These are phyloP conservation scores for Apteryx owenii DNA, from an alignment of 2,113 vertebrate species.

Conservation along the genomic window DNA sequence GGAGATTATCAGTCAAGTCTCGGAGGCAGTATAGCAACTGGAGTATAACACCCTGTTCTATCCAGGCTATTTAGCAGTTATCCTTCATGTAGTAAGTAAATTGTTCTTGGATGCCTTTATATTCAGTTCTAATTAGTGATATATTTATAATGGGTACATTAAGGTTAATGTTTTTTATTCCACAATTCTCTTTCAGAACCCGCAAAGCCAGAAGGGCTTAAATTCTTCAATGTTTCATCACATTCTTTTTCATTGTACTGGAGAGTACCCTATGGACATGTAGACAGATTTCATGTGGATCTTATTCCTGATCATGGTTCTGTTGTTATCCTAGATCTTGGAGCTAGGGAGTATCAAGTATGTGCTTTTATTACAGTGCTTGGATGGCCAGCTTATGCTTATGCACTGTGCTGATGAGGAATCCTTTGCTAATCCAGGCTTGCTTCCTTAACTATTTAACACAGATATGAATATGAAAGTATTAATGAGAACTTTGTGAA, in stretches of 20 bases:
- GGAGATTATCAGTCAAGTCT: background rate
- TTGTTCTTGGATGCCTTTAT: background rate
- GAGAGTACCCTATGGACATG: conserved; percentile 73
- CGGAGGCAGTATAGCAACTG: background rate
- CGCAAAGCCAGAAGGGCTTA: conserved; percentile 73
- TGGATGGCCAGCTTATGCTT: conserved; percentile 51
- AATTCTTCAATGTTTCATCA: conserved; percentile 75
- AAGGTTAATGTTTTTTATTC: background rate
- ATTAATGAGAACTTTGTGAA: conserved; percentile 16
- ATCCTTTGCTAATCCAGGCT: conserved; percentile 43
- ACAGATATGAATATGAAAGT: conserved; percentile 14
- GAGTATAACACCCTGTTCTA: background rate
- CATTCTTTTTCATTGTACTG: conserved; percentile 81
- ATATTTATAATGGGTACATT: background rate
- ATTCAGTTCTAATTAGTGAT: background rate
- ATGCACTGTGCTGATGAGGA: conserved; percentile 17
- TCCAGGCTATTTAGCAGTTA: background rate
- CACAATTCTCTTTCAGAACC: conserved; percentile 74
- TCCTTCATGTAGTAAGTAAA: background rate
- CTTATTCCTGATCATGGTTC: conserved; percentile 79
- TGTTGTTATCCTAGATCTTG: conserved; percentile 80
- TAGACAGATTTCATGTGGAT: conserved; percentile 81
- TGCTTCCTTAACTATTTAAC: conserved; percentile 24
- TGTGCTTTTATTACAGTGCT: conserved; percentile 72
- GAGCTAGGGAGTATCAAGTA: conserved; percentile 84